Conservation (phyloP, 23 tunicate species). For the Diplosoma virens region DNA sequence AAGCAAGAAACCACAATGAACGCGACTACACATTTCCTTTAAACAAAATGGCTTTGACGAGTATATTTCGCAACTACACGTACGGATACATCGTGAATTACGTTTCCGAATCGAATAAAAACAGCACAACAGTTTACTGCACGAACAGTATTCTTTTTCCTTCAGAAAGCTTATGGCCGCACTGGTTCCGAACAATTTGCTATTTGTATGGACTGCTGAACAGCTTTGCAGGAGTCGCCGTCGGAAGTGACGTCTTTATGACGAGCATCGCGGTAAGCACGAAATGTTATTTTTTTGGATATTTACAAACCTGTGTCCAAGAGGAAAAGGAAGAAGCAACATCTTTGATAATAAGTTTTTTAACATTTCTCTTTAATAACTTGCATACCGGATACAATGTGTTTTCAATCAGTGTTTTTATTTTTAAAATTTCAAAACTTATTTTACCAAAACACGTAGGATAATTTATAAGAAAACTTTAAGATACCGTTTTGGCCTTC, state of each 20-base stretch:
- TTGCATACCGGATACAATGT: too few relatives aligned
- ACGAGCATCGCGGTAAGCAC: conserved; percentile 58
- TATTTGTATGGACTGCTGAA: conserved; percentile 25
- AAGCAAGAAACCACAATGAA: too few relatives aligned
- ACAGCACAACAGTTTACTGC: conserved; percentile 31
- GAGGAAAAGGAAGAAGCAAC: neutral
- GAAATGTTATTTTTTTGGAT: neutral
- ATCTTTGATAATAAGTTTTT: too few relatives aligned
- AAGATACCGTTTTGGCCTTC: neutral
- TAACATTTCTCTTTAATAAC: too few relatives aligned
- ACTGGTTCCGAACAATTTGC: conserved; percentile 11
- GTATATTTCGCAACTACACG: too few relatives aligned
- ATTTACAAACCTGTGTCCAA: neutral
- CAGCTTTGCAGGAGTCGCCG: conserved; percentile 52
- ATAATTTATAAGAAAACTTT: neutral
- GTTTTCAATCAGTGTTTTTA: too few relatives aligned
- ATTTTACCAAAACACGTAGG: neutral
- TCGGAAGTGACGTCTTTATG: conserved; percentile 72
- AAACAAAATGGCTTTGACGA: too few relatives aligned
- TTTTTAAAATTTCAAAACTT: too few relatives aligned
- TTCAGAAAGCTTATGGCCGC: conserved; percentile 54
- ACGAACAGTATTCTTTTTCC: conserved; percentile 42
- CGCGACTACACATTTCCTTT: too few relatives aligned
- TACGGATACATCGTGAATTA: conserved; percentile 57
- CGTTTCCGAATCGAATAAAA: conserved; percentile 18